Evolutionary conservation across 1,140 invertebrate genomes (phyloP), one percentile per base, ranked within the genome.

Genomic region (Caerostris extrusa): DNA sequence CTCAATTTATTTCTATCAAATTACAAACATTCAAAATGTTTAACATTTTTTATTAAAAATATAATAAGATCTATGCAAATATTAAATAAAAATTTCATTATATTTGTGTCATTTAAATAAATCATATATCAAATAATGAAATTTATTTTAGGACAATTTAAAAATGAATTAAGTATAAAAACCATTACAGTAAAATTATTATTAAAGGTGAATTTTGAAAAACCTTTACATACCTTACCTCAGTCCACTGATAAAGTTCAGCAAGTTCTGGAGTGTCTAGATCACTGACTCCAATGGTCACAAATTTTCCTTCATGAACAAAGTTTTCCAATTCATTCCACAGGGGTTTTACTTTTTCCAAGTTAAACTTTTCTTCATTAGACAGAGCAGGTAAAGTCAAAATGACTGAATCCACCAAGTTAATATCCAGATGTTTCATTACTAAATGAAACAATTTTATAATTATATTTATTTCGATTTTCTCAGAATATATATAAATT

Each of bases 271-370:
- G 96, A 60, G 98, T 98, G 95, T 98, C 98, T n/a, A 99, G 96
- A 96, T 99, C 98, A 77, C 98, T 97, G 12, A 99, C 97, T 19
- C 99, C 99, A 94, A 99, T 96, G 95, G 97, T 90, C 34, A 94
- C 55, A 58, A 55, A 91, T 97, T 95, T 86, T 97, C 95, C 34
- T 96, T 96, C 91, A 96, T 95, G 85, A 95, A 95, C 5, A 97
- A 95, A 58, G 95, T 95, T 81, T 96, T 96, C 64, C 95, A 93
- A 92, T 97, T 95, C 6, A 95, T 89, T 58, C 95, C 95, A 19
- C 96, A 96, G 55, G 14, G 97, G 96, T 95, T 98, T 97, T 50
- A 98, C 96, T 0, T 97, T 97, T 3, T 96, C 96, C 64, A 98
- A 95, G 94, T 93, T 87, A 97, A 95, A 95, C 97, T 97, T 91